Percentiles rank a stretch among this genome's conserved stretches.
These are phyloP conservation scores for Gastracanthus pulcherrimus DNA, from an alignment of 2,888 invertebrate species.

Conservation along the genomic window DNA sequence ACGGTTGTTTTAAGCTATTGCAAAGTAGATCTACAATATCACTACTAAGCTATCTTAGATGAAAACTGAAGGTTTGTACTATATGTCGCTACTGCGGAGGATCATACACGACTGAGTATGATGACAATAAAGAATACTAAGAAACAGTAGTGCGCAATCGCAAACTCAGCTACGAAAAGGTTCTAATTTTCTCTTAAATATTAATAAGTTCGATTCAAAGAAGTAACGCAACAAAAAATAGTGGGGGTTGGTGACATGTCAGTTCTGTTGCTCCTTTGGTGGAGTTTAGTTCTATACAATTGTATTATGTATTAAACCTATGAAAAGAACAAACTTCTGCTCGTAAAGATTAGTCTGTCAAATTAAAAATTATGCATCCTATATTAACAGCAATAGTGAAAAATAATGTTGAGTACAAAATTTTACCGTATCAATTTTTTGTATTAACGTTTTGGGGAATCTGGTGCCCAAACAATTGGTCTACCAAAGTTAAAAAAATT, in stretches of 20 bases:
- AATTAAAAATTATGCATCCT: background rate
- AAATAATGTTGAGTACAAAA: slow-evolving; percentile 40
- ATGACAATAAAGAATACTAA: background rate
- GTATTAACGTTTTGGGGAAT: slow-evolving; percentile 46
- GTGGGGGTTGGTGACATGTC: background rate
- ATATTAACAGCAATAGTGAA: background rate
- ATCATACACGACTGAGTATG: background rate
- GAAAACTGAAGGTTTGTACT: background rate
- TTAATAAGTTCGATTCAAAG: background rate
- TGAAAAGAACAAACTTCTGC: background rate
- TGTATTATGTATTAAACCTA: background rate
- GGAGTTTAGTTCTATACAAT: background rate
- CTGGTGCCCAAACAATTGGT: slow-evolving; percentile 40
- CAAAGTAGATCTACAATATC: no score
- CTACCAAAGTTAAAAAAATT: background rate
- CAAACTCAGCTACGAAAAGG: background rate
- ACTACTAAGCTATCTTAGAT: no score
- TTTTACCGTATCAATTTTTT: slow-evolving; percentile 45
- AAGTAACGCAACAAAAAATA: background rate
- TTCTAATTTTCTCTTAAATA: slow-evolving; percentile 2
- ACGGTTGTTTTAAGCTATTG: no score
- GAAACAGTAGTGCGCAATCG: slow-evolving; percentile 18
- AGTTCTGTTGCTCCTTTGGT: background rate
- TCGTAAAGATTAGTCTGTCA: background rate
- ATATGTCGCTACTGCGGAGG: background rate